Percentiles rank a stretch among this genome's conserved stretches.
phyloP scores from a whole-genome alignment of 1,140 invertebrate genomes.

The Brachionus asplanchnoidis region DNA sequence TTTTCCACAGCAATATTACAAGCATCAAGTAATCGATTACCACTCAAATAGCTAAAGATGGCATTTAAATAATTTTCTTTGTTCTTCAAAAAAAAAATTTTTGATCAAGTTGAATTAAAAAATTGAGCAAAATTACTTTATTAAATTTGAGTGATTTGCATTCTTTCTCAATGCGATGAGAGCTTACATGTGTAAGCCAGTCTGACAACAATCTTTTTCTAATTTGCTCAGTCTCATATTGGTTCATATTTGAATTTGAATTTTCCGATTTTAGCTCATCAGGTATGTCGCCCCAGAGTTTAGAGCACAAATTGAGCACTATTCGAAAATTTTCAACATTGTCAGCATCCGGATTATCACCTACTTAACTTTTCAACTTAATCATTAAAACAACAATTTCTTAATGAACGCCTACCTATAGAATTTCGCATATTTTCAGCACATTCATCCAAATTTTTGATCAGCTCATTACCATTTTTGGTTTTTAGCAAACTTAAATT shows the following conservation, averaged over 20 bases:
- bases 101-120: too few species aligned
- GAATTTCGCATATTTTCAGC: conserved; percentile 3
- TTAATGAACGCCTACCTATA: background rate
- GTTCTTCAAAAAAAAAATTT: background rate
- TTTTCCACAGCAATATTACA: conserved; percentile 34
- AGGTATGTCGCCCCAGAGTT: conserved; percentile 19
- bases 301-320: background rate
- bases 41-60: conserved; percentile 17
- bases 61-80: conserved; percentile 32
- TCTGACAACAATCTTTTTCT: conserved; percentile 3
- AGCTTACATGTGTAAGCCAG: background rate
- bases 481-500: background rate
- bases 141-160: conserved; percentile 28
- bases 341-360: conserved; percentile 41
- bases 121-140: background rate
- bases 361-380: conserved; percentile 38
- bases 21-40: conserved; percentile 30
- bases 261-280: background rate
- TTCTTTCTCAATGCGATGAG: conserved; percentile 23
- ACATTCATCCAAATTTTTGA: conserved; percentile 5
- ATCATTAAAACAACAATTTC: background rate
- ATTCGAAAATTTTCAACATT: conserved; percentile 22
- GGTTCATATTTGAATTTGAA: background rate
- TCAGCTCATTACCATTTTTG: background rate
- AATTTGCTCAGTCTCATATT: conserved; percentile 22